Evolutionary conservation across 2,797 vertebrate genomes (phyloP).

Genomic region (Myotis findleyi): DNA sequence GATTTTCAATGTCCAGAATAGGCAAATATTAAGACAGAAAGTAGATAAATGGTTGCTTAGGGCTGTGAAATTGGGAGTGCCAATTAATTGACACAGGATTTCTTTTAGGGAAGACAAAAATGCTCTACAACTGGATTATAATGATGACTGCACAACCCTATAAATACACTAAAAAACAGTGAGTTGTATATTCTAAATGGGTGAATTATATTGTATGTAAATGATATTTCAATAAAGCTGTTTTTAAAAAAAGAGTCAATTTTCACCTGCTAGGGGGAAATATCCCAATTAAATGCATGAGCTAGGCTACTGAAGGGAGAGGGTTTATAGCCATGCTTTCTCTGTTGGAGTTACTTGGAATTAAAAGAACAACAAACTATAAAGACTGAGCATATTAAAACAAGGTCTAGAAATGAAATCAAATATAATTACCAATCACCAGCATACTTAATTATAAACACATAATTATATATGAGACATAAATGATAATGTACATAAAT

Average conservation of each 20-base stretch:
- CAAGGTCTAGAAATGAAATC: neutral
- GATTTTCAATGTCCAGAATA: neutral
- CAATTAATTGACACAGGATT: neutral
- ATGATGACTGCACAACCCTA: neutral
- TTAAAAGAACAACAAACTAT: neutral
- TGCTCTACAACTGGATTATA: neutral
- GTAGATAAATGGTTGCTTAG: neutral
- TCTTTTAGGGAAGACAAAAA: neutral
- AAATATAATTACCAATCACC: conserved; percentile 6
- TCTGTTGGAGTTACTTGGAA: neutral
- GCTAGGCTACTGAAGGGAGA: neutral
- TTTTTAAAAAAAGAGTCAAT: neutral
- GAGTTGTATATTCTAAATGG: conserved; percentile 26
- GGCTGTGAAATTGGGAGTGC: neutral
- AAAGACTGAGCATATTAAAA: neutral
- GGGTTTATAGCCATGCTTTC: neutral
- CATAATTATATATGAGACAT: conserved; percentile 20
- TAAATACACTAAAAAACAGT: neutral
- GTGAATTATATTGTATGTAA: neutral
- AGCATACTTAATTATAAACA: conserved; percentile 25
- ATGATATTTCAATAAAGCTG: neutral
- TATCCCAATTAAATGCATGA: neutral
- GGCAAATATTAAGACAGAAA: conserved; percentile 17
- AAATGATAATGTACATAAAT: neutral
- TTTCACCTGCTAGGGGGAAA: neutral